Conservation (phyloP, 2,888 invertebrate genomes). For the Nymphalis c-album region DNA sequence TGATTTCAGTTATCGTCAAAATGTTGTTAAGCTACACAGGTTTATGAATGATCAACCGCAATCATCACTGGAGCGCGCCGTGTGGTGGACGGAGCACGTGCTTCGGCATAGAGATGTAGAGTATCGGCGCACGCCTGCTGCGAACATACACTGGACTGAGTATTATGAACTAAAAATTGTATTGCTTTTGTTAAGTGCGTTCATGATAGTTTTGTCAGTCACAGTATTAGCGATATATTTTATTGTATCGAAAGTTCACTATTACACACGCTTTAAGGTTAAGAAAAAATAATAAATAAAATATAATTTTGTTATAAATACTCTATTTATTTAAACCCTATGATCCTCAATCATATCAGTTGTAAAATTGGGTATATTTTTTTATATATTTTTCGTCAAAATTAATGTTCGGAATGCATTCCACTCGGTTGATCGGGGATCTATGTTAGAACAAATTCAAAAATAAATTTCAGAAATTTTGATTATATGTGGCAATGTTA, state of each 20-base stretch:
- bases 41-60: conserved; percentile 62
- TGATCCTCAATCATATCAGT: too few relatives aligned
- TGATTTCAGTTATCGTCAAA: conserved; percentile 36
- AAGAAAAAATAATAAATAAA: neutral
- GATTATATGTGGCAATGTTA: too few relatives aligned
- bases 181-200: conserved; percentile 20
- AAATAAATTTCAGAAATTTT: too few relatives aligned
- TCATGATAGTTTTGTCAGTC: neutral
- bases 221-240: conserved; percentile 16
- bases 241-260: neutral
- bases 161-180: conserved; percentile 45
- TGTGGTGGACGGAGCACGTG: conserved; percentile 73
- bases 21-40: conserved; percentile 45
- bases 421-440: too few relatives aligned
- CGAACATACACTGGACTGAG: conserved; percentile 46
- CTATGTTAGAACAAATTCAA: too few relatives aligned
- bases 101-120: conserved; percentile 57
- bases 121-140: conserved; percentile 46
- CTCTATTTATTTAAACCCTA: too few relatives aligned
- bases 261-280: neutral
- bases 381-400: too few relatives aligned
- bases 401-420: too few relatives aligned
- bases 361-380: too few relatives aligned
- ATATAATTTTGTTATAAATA: too few relatives aligned
- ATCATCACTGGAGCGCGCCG: conserved; percentile 57